Percentiles rank a stretch among this genome's conserved stretches.
Conservation (phyloP, 2,113 vertebrate species). For the Rhipidura dahli region DNA sequence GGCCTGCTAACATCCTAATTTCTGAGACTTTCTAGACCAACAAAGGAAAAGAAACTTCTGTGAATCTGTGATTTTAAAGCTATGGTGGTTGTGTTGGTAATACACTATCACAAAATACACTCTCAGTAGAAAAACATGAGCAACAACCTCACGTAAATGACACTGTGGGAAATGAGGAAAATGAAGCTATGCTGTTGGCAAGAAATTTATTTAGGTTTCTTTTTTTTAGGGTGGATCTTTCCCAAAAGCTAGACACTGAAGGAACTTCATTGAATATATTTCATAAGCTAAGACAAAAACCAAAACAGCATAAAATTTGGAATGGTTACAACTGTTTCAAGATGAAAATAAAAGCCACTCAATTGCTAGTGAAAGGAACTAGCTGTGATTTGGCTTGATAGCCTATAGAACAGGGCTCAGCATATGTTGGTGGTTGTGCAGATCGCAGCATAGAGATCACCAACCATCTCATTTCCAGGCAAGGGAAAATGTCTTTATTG, state of each 20-base stretch:
- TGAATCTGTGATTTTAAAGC: slow-evolving; percentile 51
- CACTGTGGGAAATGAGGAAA: slow-evolving; percentile 29
- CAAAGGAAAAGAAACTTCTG: neutral
- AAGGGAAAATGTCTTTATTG: neutral
- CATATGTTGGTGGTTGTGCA: slow-evolving; percentile 20
- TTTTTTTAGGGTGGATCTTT: neutral
- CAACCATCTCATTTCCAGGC: neutral
- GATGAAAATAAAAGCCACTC: slow-evolving; percentile 44
- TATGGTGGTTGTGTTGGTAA: slow-evolving; percentile 44
- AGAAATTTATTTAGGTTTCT: neutral
- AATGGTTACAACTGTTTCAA: slow-evolving; percentile 14
- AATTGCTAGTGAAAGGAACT: slow-evolving; percentile 54
- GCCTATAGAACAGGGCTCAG: neutral
- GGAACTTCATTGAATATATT: slow-evolving; percentile 28
- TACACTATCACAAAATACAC: slow-evolving; percentile 21
- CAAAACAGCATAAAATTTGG: slow-evolving; percentile 38
- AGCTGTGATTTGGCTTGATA: slow-evolving; percentile 54
- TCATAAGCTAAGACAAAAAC: slow-evolving; percentile 43
- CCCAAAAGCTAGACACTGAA: neutral
- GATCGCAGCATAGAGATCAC: neutral
- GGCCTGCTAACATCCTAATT: slow-evolving; percentile 62
- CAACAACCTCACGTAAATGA: neutral
- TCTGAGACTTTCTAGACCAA: slow-evolving; percentile 44
- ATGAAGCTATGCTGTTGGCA: slow-evolving; percentile 40
- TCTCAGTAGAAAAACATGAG: slow-evolving; percentile 29